phyloP scores from a whole-genome alignment of 2,113 vertebrate species.

The Brevimyrus niger region DNA sequence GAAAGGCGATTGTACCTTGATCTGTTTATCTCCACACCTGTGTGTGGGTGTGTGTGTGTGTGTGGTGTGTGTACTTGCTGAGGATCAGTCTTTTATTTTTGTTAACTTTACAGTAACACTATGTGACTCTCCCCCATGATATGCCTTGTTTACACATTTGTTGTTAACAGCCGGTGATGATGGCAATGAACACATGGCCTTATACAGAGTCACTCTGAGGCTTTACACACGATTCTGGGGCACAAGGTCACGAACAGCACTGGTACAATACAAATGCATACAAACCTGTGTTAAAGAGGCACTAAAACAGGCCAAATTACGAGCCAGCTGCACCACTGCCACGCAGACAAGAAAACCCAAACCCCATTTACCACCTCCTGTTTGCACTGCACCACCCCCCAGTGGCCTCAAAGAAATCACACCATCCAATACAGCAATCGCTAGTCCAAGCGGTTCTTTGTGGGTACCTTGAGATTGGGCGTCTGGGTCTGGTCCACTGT shows the following conservation, averaged over 20 bases:
- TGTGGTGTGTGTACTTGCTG: no score
- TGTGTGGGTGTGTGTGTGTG: no score
- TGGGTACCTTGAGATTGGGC: constrained; percentile 84
- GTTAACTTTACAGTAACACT: background rate
- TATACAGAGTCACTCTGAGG: background rate
- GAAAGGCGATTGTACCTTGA: no score
- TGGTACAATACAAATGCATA: background rate
- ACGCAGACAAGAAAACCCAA: background rate
- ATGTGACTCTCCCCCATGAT: background rate
- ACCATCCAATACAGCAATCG: background rate
- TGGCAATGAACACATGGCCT: background rate
- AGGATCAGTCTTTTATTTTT: background rate
- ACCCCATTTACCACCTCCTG: background rate
- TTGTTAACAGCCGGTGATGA: background rate
- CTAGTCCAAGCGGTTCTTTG: background rate
- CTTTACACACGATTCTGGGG: background rate
- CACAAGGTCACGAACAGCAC: background rate
- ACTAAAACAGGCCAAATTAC: background rate
- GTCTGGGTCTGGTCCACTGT: constrained; percentile 98
- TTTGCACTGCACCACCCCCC: background rate
- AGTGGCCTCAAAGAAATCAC: background rate
- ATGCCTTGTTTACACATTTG: background rate
- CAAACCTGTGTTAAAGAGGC: background rate
- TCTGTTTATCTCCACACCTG: no score
- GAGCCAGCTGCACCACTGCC: background rate